Conservation (phyloP, 2,888 invertebrate genomes). For the Conops quadrifasciatus region DNA sequence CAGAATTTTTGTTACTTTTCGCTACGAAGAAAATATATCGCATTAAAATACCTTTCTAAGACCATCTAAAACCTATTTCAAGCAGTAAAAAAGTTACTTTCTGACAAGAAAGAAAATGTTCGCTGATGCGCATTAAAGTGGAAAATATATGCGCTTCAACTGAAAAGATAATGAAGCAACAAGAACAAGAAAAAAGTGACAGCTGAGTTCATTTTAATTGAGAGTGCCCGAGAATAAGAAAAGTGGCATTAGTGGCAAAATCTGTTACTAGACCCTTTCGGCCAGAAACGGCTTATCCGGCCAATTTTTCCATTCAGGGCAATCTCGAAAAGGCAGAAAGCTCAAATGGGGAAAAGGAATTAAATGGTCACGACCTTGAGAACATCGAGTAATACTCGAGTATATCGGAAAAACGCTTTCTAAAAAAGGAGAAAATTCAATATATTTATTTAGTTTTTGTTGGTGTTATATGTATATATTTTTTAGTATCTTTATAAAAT, state of each 20-base stretch:
- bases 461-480: too few relatives aligned
- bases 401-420: background rate
- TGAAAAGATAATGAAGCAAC: background rate
- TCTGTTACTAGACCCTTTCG: background rate
- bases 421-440: conserved; percentile 10
- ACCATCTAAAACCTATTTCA: background rate
- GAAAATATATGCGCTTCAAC: conserved; percentile 26
- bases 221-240: background rate
- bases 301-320: background rate
- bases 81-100: conserved; percentile 7
- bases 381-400: background rate
- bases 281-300: background rate
- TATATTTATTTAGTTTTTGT: too few relatives aligned
- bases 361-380: background rate
- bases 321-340: background rate
- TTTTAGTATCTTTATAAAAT: too few relatives aligned
- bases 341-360: background rate
- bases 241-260: background rate
- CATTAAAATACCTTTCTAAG: background rate
- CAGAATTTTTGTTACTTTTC: too few relatives aligned
- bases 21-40: too few relatives aligned
- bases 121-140: conserved; percentile 25
- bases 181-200: background rate
- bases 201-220: conserved; percentile 21
- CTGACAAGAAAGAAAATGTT: background rate